Base-by-base conservation (phyloP, 2,797 vertebrate species). In the Ceyx erithaca region DNA sequence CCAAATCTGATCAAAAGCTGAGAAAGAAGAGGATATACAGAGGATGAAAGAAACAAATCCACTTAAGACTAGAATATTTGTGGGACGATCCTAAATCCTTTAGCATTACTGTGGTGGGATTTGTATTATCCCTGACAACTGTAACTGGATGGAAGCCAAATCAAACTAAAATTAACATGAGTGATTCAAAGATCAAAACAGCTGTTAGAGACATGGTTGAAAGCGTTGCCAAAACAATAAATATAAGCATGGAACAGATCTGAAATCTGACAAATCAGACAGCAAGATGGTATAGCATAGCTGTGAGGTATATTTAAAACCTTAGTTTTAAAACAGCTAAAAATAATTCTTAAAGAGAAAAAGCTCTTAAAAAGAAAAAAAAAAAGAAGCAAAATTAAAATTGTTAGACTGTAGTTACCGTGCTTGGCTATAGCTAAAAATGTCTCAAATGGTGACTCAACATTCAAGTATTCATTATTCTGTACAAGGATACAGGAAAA, bases 31-130 rank as follows among this genome's bases (percentile, higher is more conserved):
- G 26, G 12, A 59, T 69, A 28, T 46, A 72, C 63, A 69, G 21
- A 70, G 57, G 76, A 89, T 85, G 58, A 91, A 87, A 49, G 30
- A 92, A 89, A 87, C 87, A 96, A 95, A 94, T 93, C 87, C 64
- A 85, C 45, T 92, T 85, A 87, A 68, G 62, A 51, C 21, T 64
- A n/a, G 57, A 93, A 80, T 92, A 87, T 88, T 89, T 90, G 69
- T 75, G 43, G 57, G 69, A 92, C 25, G 2, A 57, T 80, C 49
- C n/a, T 64, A 77, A 89, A 92, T 85, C 84, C 86, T 89, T 78
- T 51, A 70, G 23, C 4, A 45, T 85, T 77, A 80, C 46, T 54
- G 9, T 68, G 28, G 14, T 90, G 64, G 80, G 76, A 77, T 95
- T 94, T 77, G 21, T 54, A 62, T 75, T 75, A 90, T 80, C 43